Evolutionary conservation across 1,140 invertebrate genomes (phyloP).

Genomic region (Parasteatoda tepidariorum): DNA sequence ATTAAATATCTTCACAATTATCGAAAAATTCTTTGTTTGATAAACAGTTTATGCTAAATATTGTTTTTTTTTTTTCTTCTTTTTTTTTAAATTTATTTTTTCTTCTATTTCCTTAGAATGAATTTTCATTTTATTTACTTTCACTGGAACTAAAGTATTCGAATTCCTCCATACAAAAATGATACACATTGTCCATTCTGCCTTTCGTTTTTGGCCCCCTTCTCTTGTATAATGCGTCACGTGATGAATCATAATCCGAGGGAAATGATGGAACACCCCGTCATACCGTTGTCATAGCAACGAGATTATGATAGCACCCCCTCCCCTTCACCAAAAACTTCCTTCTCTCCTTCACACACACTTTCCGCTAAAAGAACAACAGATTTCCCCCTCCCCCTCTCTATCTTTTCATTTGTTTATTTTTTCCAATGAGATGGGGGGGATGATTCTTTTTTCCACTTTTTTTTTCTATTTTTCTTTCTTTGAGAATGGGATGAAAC

Average conservation of each 20-base stretch:
- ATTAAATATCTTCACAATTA: no score
- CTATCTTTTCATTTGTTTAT: neutral
- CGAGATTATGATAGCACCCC: conserved; percentile 54
- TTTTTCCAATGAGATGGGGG: conserved; percentile 23
- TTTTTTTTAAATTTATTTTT: no score
- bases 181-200: conserved; percentile 36
- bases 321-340: neutral
- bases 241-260: conserved; percentile 57
- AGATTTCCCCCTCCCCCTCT: neutral
- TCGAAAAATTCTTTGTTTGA: no score
- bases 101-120: no score
- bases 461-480: neutral
- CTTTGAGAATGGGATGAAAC: neutral
- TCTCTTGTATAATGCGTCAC: conserved; percentile 46
- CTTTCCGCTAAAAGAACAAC: conserved; percentile 55
- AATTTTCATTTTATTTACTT: neutral
- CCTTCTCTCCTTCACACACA: conserved; percentile 10
- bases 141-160: neutral
- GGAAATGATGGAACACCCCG: conserved; percentile 59
- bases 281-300: conserved; percentile 52
- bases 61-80: no score
- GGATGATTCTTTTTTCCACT: conserved; percentile 35
- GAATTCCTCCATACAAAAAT: conserved; percentile 2
- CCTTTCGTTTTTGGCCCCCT: conserved; percentile 1
- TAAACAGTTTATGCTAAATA: no score